A percentile compares a stretch with the other conserved stretches of the same genome.
Evolutionary conservation across 1,140 invertebrate species (phyloP).

Genomic region (Philaenus spumarius): DNA sequence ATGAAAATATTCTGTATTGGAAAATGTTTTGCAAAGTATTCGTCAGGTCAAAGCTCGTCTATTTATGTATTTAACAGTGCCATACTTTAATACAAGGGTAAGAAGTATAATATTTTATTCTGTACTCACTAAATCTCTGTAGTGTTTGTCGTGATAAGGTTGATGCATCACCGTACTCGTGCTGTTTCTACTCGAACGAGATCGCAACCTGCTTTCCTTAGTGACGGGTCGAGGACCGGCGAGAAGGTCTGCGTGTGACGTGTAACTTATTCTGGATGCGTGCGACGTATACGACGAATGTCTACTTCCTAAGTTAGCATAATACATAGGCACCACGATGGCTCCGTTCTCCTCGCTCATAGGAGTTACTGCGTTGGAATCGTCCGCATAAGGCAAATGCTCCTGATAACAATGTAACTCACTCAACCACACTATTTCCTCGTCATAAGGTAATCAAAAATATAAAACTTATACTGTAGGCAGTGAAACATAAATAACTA

Average conservation of each 20-base stretch:
- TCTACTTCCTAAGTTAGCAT: conserved; percentile 62
- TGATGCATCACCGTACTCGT: conserved; percentile 26
- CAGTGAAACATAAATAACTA: too few relatives aligned
- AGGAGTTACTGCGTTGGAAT: conserved; percentile 94
- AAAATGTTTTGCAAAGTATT: too few relatives aligned
- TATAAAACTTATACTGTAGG: too few relatives aligned
- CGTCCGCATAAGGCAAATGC: conserved; percentile 94
- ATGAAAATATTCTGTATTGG: too few relatives aligned
- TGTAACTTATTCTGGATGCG: conserved; percentile 84
- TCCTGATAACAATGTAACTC: conserved; percentile 52
- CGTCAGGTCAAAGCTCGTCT: too few relatives aligned
- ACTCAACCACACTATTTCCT: conserved; percentile 20
- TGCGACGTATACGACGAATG: conserved; percentile 93
- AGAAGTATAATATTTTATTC: too few relatives aligned
- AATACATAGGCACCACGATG: conserved; percentile 83
- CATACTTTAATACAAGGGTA: too few relatives aligned
- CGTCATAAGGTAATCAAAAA: too few relatives aligned
- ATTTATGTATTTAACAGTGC: too few relatives aligned
- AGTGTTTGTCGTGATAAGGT: conserved; percentile 23
- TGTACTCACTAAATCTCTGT: conserved; percentile 25
- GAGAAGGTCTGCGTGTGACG: conserved; percentile 83
- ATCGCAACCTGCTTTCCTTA: conserved; percentile 74
- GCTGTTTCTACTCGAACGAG: conserved; percentile 55
- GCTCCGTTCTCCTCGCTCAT: conserved; percentile 97
- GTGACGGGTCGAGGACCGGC: conserved; percentile 61